phyloP scores from a whole-genome alignment of 1,140 invertebrate genomes.

The Ceratoteleas bidentatus region DNA sequence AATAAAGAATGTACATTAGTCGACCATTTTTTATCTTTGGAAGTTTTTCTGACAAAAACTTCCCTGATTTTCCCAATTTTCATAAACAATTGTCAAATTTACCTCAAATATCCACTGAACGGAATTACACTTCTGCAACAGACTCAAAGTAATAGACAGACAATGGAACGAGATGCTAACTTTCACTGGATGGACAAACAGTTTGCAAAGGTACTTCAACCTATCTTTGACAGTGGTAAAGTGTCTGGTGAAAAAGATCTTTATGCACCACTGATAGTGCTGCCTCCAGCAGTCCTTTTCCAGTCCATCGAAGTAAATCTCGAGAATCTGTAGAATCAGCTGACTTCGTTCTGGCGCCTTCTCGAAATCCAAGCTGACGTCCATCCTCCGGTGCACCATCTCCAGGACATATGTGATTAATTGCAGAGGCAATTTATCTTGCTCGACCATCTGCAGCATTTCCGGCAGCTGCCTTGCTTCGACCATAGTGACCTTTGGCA shows the following conservation, averaged over 20 bases:
- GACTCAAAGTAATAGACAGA: conserved; percentile 66
- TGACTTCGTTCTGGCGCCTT: conserved; percentile 70
- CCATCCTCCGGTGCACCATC: conserved; percentile 76
- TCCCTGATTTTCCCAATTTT: too few species aligned
- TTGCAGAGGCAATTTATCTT: conserved; percentile 74
- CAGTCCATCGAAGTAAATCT: conserved; percentile 67
- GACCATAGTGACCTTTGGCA: conserved; percentile 72
- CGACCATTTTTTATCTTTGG: too few species aligned
- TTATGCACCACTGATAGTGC: conserved; percentile 76
- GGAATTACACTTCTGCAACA: conserved; percentile 67
- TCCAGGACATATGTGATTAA: conserved; percentile 77
- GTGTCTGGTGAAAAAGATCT: conserved; percentile 77
- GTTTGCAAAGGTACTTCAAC: conserved; percentile 72
- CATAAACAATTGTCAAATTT: background rate
- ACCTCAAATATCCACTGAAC: conserved; percentile 64
- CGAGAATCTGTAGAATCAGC: conserved; percentile 72
- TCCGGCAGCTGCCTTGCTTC: conserved; percentile 72
- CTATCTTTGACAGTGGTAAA: conserved; percentile 70
- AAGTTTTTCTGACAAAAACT: too few species aligned
- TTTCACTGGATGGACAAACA: conserved; percentile 74
- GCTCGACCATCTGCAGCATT: conserved; percentile 69
- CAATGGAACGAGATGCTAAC: conserved; percentile 72
- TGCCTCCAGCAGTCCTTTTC: conserved; percentile 43
- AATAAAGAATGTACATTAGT: too few species aligned
- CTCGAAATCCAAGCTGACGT: conserved; percentile 76